Base-by-base conservation (phyloP, 2,888 invertebrate genomes). In the Eupsilia transversa region DNA sequence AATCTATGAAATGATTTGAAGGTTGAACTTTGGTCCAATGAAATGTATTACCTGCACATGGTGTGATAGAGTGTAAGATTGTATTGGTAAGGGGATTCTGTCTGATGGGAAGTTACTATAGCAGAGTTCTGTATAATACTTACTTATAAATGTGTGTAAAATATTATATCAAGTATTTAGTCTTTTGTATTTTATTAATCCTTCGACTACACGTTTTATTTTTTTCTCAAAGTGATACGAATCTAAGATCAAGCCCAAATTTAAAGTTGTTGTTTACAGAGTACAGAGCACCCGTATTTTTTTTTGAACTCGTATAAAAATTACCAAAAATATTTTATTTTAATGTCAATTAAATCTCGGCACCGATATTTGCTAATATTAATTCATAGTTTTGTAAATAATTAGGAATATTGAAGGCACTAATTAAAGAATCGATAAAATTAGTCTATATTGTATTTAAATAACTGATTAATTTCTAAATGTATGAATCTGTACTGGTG, bases 1-100 rank as follows among this genome's bases (percentile, higher is more conserved):
- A 84, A 78, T 89, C 89, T 91, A 90, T 89, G 90, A 92, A 89
- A 92, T 91, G 93, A 94, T 92, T 91, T 92, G 94, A 96, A 94
- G 96, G 96, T 96, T 96, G 96, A 96, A 96, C 92, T 95, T 96
- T 96, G 96, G 96, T 96, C 96, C 96, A 96, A 96, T 94, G 94
- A 95, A 92, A 92, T 93, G 93, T 94, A 95, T 92, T 93, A 92
- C 88, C 90, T 93, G 94, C 96, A 95, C 95, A 93, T 93, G 93
- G 94, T 94, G 94, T 95, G 93, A 86, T 95, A 95, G 94, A 82
- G 80, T 88, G 85, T 94, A 92, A 91, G 91, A 80, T 72, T 82
- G 84, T 76, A 83, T 83, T 82, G 77, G 74, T 85, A 82, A 86
- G 73, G 74, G 71, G 74, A 77, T 77, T 74, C 79, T 80, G 83